Percentiles rank a stretch among this genome's conserved stretches.
phyloP scores from a whole-genome alignment of 1,140 invertebrate genomes.

The Drosophila albomicans region DNA sequence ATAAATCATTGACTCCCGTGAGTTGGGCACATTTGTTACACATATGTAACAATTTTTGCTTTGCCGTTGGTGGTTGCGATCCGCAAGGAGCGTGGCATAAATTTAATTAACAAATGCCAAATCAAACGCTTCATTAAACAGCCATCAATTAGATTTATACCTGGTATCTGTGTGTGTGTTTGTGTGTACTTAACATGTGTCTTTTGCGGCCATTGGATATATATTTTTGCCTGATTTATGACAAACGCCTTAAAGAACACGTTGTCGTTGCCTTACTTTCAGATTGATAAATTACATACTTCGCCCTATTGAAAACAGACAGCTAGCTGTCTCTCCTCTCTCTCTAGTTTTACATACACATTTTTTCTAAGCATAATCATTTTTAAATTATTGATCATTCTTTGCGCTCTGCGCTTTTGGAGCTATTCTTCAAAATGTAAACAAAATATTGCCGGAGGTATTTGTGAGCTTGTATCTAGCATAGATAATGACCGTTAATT shows the following conservation, averaged over 20 bases:
- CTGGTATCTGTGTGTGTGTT: background rate
- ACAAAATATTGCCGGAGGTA: conserved; percentile 26
- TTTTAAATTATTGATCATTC: conserved; percentile 18
- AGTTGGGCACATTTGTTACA: conserved; percentile 35
- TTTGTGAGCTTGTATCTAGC: background rate
- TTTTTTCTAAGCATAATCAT: conserved; percentile 8
- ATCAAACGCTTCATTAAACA: conserved; percentile 75
- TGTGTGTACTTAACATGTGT: conserved; percentile 22
- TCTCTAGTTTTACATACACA: background rate
- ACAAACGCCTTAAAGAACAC: conserved; percentile 28
- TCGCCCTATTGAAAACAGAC: conserved; percentile 28
- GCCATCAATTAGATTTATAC: conserved; percentile 31
- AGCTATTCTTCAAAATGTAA: conserved; percentile 11
- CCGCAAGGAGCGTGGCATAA: conserved; percentile 35
- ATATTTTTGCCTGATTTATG: conserved; percentile 52
- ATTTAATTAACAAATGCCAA: conserved; percentile 79
- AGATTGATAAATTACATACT: conserved; percentile 69
- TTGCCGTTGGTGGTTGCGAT: conserved; percentile 11
- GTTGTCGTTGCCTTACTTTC: conserved; percentile 27
- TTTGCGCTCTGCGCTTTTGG: background rate
- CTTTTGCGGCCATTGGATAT: conserved; percentile 33
- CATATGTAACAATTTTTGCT: conserved; percentile 30
- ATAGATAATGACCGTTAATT: conserved; percentile 69
- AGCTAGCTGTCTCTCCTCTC: background rate
- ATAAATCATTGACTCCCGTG: conserved; percentile 62